Evolutionary conservation across 37 sponge, comb jelly and placozoan species (phyloP), one percentile per base, ranked within the genome.

Genomic region (Ephydatia muelleri): DNA sequence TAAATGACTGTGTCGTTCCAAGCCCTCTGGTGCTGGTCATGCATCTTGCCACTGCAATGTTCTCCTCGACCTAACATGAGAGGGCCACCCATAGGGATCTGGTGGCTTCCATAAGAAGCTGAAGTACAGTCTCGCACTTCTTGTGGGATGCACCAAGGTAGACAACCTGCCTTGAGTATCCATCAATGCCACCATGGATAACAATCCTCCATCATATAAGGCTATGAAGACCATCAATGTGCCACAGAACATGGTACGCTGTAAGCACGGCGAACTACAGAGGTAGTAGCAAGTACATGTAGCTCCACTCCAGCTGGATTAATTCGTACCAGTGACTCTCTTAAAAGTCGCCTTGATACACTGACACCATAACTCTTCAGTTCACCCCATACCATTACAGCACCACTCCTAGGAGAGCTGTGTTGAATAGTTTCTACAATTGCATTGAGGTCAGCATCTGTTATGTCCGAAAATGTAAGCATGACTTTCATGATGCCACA

Each of bases 161-260:
- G 22, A 67, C 37, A 68, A 80, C 67, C 47, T 8, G 27, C 22
- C 67, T 27, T 26, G 64, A 80, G 38, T 80, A 67, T 35, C 68
- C 68, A 80, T 29, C 81, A 12, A 80, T 80, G 23, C 69, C 68
- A 23, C 81, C 81, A 49, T 80, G 81, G 31, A 80, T 68, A 68
- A 80, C 81, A 35, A 80, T 66, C 33, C 81, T 29, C 81, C 81
- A 80, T 66, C 81, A 16, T 22, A 80, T 23, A 31, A 80, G 69
- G 69, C 69, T 68, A 35, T 80, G 81, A 26, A 80, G 39, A 37
- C 81, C 81, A 80, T 80, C 81, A 26, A 80, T 80, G 23, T 80
- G 81, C 70, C 81, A 80, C 37, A 80, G 81, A 67, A 35, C 23
- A 66, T 37, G 81, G 37, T 11, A 80, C 81, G 67, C n/a, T 80